Evolutionary conservation across 23 tunicate species (phyloP).

Genomic region (Trididemnum nubilum): DNA sequence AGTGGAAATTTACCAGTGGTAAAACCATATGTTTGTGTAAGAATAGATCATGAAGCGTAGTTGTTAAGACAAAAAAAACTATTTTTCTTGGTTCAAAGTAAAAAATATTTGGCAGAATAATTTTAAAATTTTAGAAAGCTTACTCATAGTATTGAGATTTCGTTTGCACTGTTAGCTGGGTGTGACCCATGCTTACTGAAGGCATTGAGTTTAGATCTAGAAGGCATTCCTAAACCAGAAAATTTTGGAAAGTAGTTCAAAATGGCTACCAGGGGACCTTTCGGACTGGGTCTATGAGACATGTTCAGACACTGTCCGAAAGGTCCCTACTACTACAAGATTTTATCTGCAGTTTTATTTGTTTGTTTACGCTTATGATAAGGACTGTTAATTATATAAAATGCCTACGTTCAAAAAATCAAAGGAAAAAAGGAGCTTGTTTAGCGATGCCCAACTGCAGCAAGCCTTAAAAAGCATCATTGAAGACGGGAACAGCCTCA

Average conservation of each 20-base stretch:
- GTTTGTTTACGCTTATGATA: background rate
- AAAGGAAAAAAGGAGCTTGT: background rate
- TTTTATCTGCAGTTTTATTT: background rate
- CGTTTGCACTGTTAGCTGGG: too few species aligned
- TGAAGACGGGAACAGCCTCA: conserved; percentile 4
- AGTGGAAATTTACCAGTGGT: background rate
- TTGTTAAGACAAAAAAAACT: background rate
- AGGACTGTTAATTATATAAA: background rate
- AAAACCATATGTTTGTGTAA: background rate
- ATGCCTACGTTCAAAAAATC: conserved; percentile 17
- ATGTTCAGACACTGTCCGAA: too few species aligned
- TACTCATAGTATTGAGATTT: too few species aligned
- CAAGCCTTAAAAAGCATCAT: conserved; percentile 26
- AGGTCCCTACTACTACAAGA: background rate
- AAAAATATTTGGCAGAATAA: background rate
- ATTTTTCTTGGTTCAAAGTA: background rate
- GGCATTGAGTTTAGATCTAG: conserved; percentile 6
- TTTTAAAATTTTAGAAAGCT: too few species aligned
- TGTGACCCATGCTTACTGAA: background rate
- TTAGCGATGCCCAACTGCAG: conserved; percentile 11
- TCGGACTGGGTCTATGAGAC: background rate
- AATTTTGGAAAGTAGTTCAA: conserved; percentile 6
- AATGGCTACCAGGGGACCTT: conserved; percentile 21
- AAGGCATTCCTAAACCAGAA: background rate
- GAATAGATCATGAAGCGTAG: background rate